Conservation (phyloP, 2,888 invertebrate genomes). For the Corythucha ciliata region DNA sequence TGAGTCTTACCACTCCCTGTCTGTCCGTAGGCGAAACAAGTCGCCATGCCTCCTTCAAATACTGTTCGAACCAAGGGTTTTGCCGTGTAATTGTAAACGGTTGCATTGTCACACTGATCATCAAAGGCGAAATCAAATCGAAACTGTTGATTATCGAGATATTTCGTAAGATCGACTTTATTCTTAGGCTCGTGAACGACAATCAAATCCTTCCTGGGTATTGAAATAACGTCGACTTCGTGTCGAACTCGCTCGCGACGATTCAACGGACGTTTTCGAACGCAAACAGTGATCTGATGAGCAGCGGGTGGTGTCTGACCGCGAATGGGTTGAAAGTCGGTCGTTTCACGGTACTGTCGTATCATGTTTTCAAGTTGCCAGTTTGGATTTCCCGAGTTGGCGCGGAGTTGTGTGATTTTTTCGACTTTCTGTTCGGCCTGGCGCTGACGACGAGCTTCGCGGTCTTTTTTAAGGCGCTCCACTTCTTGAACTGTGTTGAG, state of each 20-base stretch:
- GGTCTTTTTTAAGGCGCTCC: slow-evolving; percentile 45
- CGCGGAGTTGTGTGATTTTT: slow-evolving; percentile 46
- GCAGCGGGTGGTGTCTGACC: slow-evolving; percentile 81
- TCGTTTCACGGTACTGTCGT: slow-evolving; percentile 70
- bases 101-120: slow-evolving; percentile 86
- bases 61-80: slow-evolving; percentile 94
- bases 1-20: slow-evolving; percentile 95
- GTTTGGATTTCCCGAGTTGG: slow-evolving; percentile 36
- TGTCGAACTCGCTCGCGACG: slow-evolving; percentile 78
- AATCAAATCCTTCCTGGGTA: slow-evolving; percentile 87
- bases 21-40: slow-evolving; percentile 99
- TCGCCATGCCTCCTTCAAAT: slow-evolving; percentile 98
- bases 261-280: slow-evolving; percentile 91
- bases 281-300: slow-evolving; percentile 97
- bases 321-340: slow-evolving; percentile 79
- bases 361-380: slow-evolving; percentile 37
- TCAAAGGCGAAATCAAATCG: slow-evolving; percentile 98
- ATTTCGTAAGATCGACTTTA: slow-evolving; percentile 97
- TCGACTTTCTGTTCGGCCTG: slow-evolving; percentile 50
- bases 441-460: slow-evolving; percentile 47
- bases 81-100: slow-evolving; percentile 97
- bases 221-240: slow-evolving; percentile 94
- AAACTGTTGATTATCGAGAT: slow-evolving; percentile 95
- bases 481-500: slow-evolving; percentile 50
- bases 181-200: slow-evolving; percentile 87